Evolutionary conservation across 2,113 vertebrate species (phyloP).

Genomic region (Tor tambroides): DNA sequence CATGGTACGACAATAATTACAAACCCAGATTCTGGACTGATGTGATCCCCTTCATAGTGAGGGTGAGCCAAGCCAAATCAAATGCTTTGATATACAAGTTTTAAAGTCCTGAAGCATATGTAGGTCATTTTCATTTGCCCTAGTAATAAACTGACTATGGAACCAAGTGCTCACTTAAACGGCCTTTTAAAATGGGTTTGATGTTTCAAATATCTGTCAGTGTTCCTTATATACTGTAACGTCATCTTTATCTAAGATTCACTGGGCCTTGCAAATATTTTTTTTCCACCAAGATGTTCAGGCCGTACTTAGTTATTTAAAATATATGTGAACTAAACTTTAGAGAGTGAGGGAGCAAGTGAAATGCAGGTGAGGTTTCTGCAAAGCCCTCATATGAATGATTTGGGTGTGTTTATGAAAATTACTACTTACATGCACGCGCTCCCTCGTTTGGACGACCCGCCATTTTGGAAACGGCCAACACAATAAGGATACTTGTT

Average conservation of each 20-base stretch:
- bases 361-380: too few relatives aligned
- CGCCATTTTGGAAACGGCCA: too few relatives aligned
- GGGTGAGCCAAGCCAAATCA: constrained; percentile 21
- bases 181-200: neutral
- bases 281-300: too few relatives aligned
- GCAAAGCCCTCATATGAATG: too few relatives aligned
- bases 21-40: constrained; percentile 40
- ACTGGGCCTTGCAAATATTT: neutral
- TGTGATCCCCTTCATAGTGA: neutral
- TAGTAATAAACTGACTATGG: constrained; percentile 30
- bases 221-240: neutral
- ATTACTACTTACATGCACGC: too few relatives aligned
- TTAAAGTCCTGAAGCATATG: constrained; percentile 38
- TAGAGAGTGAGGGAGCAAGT: too few relatives aligned
- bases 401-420: too few relatives aligned
- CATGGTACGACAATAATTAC: constrained; percentile 44
- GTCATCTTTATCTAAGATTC: neutral
- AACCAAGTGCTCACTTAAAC: constrained; percentile 22
- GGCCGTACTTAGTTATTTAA: too few relatives aligned
- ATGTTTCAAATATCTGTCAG: neutral
- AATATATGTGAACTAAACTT: too few relatives aligned
- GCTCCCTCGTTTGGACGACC: too few relatives aligned
- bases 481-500: too few relatives aligned
- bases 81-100: constrained; percentile 34
- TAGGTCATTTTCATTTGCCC: constrained; percentile 25